Evolutionary conservation across 2,797 vertebrate genomes (phyloP).

Genomic region (Characodon lateralis): DNA sequence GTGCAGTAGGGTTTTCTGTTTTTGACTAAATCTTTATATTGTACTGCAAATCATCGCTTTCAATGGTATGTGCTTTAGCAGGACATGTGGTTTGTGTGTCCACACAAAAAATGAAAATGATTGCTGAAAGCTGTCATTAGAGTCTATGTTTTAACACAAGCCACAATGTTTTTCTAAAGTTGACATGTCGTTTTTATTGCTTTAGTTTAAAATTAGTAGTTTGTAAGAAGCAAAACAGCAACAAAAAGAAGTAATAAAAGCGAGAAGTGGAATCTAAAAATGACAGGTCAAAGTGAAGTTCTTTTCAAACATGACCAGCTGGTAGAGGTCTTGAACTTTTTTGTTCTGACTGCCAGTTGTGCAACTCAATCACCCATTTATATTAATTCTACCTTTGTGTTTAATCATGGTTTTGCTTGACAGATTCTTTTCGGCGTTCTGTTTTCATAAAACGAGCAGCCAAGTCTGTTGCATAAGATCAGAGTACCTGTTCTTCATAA

Average conservation of each 20-base stretch:
- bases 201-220: background rate
- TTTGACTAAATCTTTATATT: background rate
- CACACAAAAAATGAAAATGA: conserved; percentile 3
- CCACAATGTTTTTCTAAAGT: background rate
- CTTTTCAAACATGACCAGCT: background rate
- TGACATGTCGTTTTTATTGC: background rate
- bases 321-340: background rate
- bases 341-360: background rate
- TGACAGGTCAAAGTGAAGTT: background rate
- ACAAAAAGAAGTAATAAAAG: background rate
- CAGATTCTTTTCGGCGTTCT: conserved; percentile 22
- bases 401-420: conserved; percentile 21
- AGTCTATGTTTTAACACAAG: background rate
- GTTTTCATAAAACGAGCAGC: conserved; percentile 17
- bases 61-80: background rate
- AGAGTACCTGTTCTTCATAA: conserved; percentile 58
- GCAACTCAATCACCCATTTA: background rate
- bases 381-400: conserved; percentile 29
- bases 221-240: background rate
- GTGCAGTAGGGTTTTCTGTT: background rate
- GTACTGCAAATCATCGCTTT: background rate
- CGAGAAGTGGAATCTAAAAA: background rate
- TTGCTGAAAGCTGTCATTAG: background rate
- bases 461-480: conserved; percentile 45
- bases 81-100: background rate